phyloP scores from a whole-genome alignment of 2,888 invertebrate genomes.

The Clanis bilineata region DNA sequence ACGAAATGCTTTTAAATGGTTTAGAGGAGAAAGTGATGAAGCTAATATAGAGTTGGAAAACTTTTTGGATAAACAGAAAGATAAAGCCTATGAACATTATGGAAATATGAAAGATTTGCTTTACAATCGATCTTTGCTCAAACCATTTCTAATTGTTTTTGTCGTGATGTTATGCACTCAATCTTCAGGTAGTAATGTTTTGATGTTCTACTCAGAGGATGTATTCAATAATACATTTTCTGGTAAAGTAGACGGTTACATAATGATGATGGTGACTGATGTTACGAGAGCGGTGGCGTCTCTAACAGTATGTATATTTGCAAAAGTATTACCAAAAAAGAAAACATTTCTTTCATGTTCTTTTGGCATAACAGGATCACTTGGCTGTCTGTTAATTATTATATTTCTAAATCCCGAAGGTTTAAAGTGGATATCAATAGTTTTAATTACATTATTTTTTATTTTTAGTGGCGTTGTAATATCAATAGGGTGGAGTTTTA shows the following conservation, averaged over 20 bases:
- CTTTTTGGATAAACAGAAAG: conserved; percentile 18
- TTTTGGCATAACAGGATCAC: background rate
- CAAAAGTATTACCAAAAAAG: conserved; percentile 18
- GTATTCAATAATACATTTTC: conserved; percentile 18
- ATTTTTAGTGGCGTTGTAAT: background rate
- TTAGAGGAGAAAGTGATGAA: conserved; percentile 34
- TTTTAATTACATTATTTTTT: background rate
- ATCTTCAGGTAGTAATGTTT: conserved; percentile 17
- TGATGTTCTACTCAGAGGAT: conserved; percentile 20
- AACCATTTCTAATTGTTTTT: conserved; percentile 9
- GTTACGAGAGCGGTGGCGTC: conserved; percentile 2
- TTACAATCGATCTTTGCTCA: conserved; percentile 16
- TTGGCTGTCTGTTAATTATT: background rate
- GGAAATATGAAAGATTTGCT: conserved; percentile 15
- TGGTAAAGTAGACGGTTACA: conserved; percentile 18
- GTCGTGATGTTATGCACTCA: conserved; percentile 17
- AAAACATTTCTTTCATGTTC: background rate
- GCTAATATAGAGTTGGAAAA: conserved; percentile 36
- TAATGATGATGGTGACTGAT: conserved; percentile 18
- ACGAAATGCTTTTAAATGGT: conserved; percentile 37
- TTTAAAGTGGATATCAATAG: background rate
- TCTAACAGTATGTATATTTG: conserved; percentile 11
- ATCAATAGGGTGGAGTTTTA: too few relatives aligned
- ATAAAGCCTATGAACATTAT: conserved; percentile 4
- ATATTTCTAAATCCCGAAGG: background rate